Percentiles rank a stretch among this genome's conserved stretches.
These are phyloP conservation scores for Hydropsyche betteni DNA, from an alignment of 2,888 invertebrate species.

Conservation along the genomic window DNA sequence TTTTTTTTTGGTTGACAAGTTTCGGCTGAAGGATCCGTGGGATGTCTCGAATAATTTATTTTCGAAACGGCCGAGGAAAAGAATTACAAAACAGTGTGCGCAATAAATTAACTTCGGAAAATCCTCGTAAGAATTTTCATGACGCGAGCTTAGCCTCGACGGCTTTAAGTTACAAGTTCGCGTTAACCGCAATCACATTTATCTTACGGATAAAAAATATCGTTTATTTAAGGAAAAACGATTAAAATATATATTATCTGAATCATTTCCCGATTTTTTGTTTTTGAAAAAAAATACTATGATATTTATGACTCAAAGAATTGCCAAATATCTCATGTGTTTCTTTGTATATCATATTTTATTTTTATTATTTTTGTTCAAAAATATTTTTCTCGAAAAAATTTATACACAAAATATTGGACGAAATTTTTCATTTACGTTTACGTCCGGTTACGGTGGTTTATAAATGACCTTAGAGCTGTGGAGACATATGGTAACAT, in stretches of 20 bases:
- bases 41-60: constrained; percentile 20
- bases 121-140: constrained; percentile 20
- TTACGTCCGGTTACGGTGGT: constrained; percentile 17
- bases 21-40: constrained; percentile 7
- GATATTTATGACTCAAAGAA: no score
- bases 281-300: no score
- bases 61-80: background rate
- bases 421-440: constrained; percentile 9
- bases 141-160: constrained; percentile 4
- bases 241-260: background rate
- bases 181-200: background rate
- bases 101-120: constrained; percentile 28
- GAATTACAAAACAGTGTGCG: constrained; percentile 10
- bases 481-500: constrained; percentile 20
- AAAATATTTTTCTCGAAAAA: background rate
- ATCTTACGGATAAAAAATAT: background rate
- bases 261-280: background rate
- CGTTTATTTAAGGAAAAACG: background rate
- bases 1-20: constrained; percentile 1
- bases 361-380: no score
- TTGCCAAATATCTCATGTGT: no score
- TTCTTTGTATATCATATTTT: no score
- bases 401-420: constrained; percentile 4
- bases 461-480: constrained; percentile 18
- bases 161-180: background rate